These are phyloP conservation scores for Alligator sinensis DNA, from an alignment of 2,113 vertebrate species.

Conservation along the genomic window DNA sequence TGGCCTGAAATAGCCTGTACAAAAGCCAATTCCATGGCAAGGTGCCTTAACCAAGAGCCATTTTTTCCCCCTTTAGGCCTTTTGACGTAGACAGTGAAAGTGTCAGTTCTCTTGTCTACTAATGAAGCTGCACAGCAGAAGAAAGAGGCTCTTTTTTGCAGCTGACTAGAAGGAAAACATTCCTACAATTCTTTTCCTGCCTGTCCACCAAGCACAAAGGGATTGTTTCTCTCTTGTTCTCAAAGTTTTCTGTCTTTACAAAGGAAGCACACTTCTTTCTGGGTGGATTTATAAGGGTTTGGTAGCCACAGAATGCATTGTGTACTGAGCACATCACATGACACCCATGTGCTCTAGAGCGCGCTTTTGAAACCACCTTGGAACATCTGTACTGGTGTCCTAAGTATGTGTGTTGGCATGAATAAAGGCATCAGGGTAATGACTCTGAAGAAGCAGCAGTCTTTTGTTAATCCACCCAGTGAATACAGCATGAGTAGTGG, in stretches of 20 bases:
- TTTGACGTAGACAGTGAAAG: neutral
- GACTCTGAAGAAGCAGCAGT: no score
- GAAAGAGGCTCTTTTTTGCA: neutral
- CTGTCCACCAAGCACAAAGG: neutral
- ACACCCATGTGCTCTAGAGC: no score
- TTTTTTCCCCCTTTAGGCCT: neutral
- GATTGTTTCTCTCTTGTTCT: neutral
- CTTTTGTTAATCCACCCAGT: no score
- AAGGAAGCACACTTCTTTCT: neutral
- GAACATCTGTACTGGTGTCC: no score
- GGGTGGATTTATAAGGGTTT: neutral
- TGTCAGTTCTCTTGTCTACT: neutral
- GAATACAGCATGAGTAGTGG: no score
- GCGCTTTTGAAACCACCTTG: no score
- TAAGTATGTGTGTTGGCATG: no score
- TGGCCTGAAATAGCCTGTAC: neutral
- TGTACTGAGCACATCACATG: no score
- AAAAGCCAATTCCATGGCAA: neutral
- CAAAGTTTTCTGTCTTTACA: neutral
- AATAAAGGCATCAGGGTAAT: no score
- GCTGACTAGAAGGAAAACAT: neutral
- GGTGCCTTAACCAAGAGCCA: neutral
- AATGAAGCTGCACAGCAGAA: neutral
- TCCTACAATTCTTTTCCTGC: no score
- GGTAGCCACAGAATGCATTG: no score